Evolutionary conservation across 2,888 invertebrate genomes (phyloP).

Genomic region (Leuctra nigra): DNA sequence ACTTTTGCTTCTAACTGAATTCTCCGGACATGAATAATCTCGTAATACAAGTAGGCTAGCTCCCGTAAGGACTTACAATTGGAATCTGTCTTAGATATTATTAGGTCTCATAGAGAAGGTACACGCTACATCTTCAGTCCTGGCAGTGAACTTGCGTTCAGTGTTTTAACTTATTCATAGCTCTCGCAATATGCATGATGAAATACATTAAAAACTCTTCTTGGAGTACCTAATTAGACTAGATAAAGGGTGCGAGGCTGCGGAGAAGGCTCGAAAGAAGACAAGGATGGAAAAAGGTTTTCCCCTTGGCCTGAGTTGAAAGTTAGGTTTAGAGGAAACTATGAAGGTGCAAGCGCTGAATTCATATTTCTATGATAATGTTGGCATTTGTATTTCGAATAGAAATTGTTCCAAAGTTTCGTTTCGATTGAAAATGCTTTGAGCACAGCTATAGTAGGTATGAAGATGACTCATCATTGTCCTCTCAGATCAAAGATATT

Average conservation of each 20-base stretch:
- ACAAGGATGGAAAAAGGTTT: no score
- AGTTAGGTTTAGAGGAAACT: no score
- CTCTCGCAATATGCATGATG: slow-evolving; percentile 11
- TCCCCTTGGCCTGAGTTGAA: no score
- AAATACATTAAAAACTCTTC: slow-evolving; percentile 12
- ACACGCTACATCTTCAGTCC: neutral
- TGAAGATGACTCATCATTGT: no score
- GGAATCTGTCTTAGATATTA: slow-evolving; percentile 10
- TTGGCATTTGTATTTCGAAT: no score
- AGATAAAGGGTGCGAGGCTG: neutral
- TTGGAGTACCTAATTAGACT: neutral
- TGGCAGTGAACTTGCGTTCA: neutral
- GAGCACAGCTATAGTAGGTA: no score
- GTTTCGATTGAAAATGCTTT: no score
- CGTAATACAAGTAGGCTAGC: neutral
- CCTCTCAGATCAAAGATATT: no score
- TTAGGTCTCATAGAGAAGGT: slow-evolving; percentile 7
- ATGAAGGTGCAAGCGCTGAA: no score
- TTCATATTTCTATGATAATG: no score
- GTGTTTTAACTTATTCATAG: slow-evolving; percentile 8
- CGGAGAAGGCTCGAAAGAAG: no score
- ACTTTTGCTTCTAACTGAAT: slow-evolving; percentile 12
- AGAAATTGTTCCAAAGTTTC: no score
- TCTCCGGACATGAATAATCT: slow-evolving; percentile 24
- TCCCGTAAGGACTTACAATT: slow-evolving; percentile 8